phyloP scores from a whole-genome alignment of 2,113 vertebrate species.

The Siniperca chuatsi region DNA sequence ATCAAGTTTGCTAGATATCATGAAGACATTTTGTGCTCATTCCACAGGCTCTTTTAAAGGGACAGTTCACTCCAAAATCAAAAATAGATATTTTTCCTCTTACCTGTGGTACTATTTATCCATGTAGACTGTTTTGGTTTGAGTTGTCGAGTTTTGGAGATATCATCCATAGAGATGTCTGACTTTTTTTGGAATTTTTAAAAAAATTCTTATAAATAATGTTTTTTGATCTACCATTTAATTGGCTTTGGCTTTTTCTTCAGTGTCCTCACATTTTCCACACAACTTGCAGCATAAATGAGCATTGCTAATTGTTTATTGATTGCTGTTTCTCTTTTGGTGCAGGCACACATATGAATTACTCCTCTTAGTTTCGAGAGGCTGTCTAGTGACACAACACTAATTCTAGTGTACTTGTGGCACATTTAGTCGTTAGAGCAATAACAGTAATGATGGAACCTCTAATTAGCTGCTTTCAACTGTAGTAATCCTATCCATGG shows the following conservation, averaged over 20 bases:
- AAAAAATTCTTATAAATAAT: not conserved
- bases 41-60: not conserved
- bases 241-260: not conserved
- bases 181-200: no score
- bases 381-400: constrained; percentile 1
- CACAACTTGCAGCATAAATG: constrained; percentile 8
- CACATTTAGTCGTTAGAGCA: constrained; percentile 32
- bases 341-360: not conserved
- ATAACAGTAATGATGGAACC: constrained; percentile 8
- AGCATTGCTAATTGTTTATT: constrained; percentile 17
- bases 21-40: constrained; percentile 2
- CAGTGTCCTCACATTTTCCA: not conserved
- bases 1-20: constrained; percentile 37
- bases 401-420: constrained; percentile 28
- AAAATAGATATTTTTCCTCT: no score
- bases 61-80: no score
- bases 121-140: no score
- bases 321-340: constrained; percentile 12
- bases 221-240: not conserved
- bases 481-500: not conserved
- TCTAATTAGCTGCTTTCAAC: constrained; percentile 26
- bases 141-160: no score
- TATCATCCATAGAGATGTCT: no score
- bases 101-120: no score
- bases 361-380: not conserved